phyloP scores from a whole-genome alignment of 2,113 vertebrate genomes.

The Hemiprocne comata region DNA sequence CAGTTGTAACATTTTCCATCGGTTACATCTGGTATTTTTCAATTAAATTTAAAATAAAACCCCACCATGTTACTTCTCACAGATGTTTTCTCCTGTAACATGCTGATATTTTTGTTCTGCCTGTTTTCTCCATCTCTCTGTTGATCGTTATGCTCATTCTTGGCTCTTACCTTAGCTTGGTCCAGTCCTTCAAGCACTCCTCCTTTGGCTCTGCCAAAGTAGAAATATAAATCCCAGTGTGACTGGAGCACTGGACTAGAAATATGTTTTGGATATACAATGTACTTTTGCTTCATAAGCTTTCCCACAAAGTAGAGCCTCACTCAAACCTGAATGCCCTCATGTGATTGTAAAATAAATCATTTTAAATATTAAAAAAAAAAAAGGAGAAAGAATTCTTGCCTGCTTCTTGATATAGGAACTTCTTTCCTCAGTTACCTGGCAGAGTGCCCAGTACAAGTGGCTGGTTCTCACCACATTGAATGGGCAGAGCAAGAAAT shows the following conservation, averaged over 20 bases:
- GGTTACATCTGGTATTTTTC: not conserved
- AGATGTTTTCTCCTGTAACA: not conserved
- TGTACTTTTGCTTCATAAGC: not conserved
- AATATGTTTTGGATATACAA: not conserved
- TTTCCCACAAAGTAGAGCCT: not conserved
- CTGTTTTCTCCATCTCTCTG: not conserved
- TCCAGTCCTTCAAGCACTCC: not conserved
- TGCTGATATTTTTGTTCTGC: not conserved
- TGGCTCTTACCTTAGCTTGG: not conserved
- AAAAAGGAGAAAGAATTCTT: not conserved
- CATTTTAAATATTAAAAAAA: not conserved
- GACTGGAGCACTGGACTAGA: not conserved
- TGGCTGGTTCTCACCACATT: not conserved
- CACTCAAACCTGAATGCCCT: not conserved
- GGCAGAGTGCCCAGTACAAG: not conserved
- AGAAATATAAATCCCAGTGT: not conserved
- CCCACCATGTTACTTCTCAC: not conserved
- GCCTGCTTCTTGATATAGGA: not conserved
- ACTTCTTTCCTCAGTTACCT: not conserved
- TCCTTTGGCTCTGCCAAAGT: not conserved
- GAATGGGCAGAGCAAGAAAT: not conserved
- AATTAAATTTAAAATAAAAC: not conserved
- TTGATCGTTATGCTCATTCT: not conserved
- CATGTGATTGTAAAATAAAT: not conserved
- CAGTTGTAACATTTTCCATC: not conserved